phyloP scores from a whole-genome alignment of 2,888 invertebrate genomes.

The Eulithis testata region DNA sequence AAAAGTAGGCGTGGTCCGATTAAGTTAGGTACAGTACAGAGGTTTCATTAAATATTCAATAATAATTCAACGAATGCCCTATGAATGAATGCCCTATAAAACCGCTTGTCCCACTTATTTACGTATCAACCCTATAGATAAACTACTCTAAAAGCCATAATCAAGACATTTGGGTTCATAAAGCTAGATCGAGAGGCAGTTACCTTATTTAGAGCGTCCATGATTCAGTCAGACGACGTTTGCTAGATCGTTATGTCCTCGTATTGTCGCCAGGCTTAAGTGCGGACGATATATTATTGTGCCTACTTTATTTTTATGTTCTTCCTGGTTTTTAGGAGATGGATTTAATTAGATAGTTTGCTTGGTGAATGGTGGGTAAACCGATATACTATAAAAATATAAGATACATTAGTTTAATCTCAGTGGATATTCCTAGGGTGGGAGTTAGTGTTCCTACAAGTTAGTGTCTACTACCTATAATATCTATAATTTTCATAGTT shows the following conservation, averaged over 20 bases:
- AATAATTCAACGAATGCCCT: no score
- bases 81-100: slow-evolving; percentile 20
- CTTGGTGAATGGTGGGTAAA: background rate
- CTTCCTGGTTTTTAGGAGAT: slow-evolving; percentile 18
- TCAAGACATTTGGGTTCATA: slow-evolving; percentile 19
- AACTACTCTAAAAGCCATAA: slow-evolving; percentile 6
- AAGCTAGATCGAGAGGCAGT: slow-evolving; percentile 35
- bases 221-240: slow-evolving; percentile 46
- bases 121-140: slow-evolving; percentile 18
- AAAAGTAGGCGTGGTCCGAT: no score
- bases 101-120: slow-evolving; percentile 21
- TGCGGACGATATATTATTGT: slow-evolving; percentile 42
- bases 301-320: slow-evolving; percentile 35
- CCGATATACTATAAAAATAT: no score
- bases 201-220: slow-evolving; percentile 34
- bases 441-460: no score
- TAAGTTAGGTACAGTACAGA: no score
- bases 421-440: no score
- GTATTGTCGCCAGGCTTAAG: slow-evolving; percentile 57
- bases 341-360: slow-evolving; percentile 12
- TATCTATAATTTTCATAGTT: no score
- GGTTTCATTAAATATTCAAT: no score
- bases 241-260: slow-evolving; percentile 51
- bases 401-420: no score
- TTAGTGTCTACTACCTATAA: no score